Evolutionary conservation across 2,888 invertebrate genomes (phyloP).

Genomic region (Ennomos erosarius): DNA sequence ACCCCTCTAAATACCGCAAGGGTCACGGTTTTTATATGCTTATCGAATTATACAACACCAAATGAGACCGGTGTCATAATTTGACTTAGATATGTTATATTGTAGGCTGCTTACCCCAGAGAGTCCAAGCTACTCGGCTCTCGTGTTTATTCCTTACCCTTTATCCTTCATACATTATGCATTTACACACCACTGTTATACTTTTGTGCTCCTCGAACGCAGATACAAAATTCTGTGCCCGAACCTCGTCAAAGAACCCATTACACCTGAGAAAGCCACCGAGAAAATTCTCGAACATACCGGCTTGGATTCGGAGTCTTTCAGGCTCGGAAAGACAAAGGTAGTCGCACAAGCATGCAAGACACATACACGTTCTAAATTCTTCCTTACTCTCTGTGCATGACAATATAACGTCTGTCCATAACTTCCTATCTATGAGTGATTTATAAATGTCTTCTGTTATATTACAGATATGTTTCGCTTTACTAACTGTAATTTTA

Average conservation of each 20-base stretch:
- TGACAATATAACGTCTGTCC: conserved; percentile 48
- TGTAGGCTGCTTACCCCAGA: conserved; percentile 57
- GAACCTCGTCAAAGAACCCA: conserved; percentile 91
- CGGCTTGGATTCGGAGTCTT: conserved; percentile 96
- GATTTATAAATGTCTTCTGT: conserved; percentile 39
- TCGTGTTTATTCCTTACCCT: conserved; percentile 58
- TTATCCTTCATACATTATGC: conserved; percentile 36
- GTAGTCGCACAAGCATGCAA: conserved; percentile 85
- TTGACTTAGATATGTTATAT: conserved; percentile 50
- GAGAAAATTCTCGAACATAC: conserved; percentile 92
- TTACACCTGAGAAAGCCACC: conserved; percentile 91
- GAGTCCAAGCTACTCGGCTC: conserved; percentile 75
- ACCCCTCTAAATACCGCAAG: conserved; percentile 57
- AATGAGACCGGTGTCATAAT: conserved; percentile 68
- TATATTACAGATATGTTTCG: conserved; percentile 28
- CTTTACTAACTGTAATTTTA: conserved; percentile 31
- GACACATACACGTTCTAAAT: conserved; percentile 54
- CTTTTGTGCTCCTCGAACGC: conserved; percentile 84
- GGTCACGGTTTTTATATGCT: conserved; percentile 64
- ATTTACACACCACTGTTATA: conserved; percentile 58
- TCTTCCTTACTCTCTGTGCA: conserved; percentile 55
- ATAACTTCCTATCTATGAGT: conserved; percentile 44
- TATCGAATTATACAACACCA: conserved; percentile 63
- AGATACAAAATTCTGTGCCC: conserved; percentile 99
- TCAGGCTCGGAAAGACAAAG: conserved; percentile 98